Percentiles rank a stretch among this genome's conserved stretches.
Conservation (phyloP, 2,888 invertebrate genomes). For the Chrysotoxum bicinctum region DNA sequence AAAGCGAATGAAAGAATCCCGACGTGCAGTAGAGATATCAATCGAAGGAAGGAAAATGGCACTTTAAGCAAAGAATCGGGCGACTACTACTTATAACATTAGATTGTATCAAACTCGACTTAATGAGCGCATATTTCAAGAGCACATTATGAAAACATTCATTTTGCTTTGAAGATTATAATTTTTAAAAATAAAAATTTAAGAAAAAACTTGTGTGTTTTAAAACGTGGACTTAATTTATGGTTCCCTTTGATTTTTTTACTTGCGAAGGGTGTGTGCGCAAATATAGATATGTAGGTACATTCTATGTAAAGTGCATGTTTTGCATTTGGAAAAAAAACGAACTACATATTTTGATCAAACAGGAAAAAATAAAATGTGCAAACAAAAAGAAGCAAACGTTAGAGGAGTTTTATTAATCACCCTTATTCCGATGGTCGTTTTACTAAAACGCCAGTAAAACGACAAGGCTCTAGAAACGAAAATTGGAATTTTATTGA, state of each 20-base stretch:
- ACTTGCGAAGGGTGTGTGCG: neutral
- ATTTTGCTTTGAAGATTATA: neutral
- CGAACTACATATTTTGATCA: no score
- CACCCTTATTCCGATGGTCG: no score
- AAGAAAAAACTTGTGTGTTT: neutral
- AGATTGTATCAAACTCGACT: conserved; percentile 9
- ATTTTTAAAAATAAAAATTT: conserved; percentile 6
- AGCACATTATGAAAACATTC: neutral
- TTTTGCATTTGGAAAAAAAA: no score
- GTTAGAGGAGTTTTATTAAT: no score
- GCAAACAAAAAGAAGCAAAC: no score
- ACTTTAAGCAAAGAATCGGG: conserved; percentile 83
- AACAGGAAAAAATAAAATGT: no score
- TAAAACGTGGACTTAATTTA: neutral
- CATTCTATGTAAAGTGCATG: no score
- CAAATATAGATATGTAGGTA: neutral
- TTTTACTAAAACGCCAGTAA: no score
- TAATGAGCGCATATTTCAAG: neutral
- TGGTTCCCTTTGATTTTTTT: neutral
- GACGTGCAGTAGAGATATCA: conserved; percentile 95
- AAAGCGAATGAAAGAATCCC: conserved; percentile 89
- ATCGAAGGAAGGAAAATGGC: conserved; percentile 98
- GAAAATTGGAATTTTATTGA: no score
- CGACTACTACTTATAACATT: neutral
- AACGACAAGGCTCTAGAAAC: no score